A percentile compares a stretch with the other conserved stretches of the same genome.
phyloP scores from a whole-genome alignment of 2,797 vertebrate species.

The Chelon auratus region DNA sequence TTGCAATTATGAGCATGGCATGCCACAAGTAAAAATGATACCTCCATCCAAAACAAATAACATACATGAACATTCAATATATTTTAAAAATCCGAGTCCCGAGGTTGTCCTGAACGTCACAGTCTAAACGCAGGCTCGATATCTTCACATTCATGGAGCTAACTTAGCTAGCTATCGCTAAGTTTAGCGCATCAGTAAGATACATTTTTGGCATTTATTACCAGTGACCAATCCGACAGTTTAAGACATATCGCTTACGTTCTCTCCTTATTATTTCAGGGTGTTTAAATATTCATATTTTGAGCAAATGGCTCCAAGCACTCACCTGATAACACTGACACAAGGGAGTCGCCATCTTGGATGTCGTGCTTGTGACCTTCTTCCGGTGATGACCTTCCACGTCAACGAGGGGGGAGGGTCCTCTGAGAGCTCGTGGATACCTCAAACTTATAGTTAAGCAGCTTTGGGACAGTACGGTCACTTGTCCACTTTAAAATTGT shows the following conservation, averaged over 20 bases:
- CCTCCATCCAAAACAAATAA: neutral
- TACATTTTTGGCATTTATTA: rapidly evolving
- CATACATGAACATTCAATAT: neutral
- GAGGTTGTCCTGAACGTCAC: too few species aligned
- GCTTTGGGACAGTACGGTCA: too few species aligned
- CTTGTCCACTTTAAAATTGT: too few species aligned
- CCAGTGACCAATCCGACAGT: rapidly evolving
- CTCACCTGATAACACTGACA: constrained; percentile 86
- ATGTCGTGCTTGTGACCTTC: constrained; percentile 62
- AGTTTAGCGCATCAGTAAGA: neutral
- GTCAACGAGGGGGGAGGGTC: constrained; percentile 24
- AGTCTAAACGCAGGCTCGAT: constrained; percentile 26
- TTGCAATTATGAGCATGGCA: too few species aligned
- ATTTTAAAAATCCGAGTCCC: neutral
- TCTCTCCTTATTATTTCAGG: rapidly evolving
- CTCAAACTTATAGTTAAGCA: too few species aligned
- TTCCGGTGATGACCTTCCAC: constrained; percentile 76
- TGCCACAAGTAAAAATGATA: neutral
- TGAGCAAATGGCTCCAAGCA: neutral
- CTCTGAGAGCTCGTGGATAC: neutral
- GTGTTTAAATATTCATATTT: rapidly evolving
- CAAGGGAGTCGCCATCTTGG: constrained; percentile 87
- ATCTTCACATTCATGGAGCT: constrained; percentile 8
- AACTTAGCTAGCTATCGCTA: constrained; percentile 44
- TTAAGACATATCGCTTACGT: rapidly evolving